Base-by-base conservation (phyloP, 1,140 invertebrate genomes). In the Liolophura sinensis region DNA sequence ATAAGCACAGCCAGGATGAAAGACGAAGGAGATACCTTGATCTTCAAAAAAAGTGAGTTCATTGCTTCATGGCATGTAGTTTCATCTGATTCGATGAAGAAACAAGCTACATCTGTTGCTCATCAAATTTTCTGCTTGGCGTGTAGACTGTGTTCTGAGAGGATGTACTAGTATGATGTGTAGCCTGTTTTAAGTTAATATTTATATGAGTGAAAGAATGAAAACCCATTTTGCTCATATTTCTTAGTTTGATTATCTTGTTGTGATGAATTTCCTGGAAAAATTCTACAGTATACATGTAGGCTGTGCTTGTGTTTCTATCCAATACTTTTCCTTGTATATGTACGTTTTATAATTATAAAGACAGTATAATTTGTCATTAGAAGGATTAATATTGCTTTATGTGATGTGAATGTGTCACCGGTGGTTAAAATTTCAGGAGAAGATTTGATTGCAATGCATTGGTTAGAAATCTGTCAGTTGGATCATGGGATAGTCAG, bases 391-490 rank as follows among this genome's bases (percentile, higher is more conserved):
- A n/a, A 50, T 18, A 62, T 62, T 49, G 1, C 20, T 3, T 51
- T 20, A 31, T 20, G 18, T 18, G n/a, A 22, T 49, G 25, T 16
- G 11, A 1, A 49, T 49, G 18, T 22, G 11, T 12, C 4, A 47
- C 18, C 27, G 24, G 1, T 66, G 9, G 54, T 51, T 20, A 54
- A 12, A 51, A 55, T 62, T 75, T 61, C 62, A 82, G 78, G 55
- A 77, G 74, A 46, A 72, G 83, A 24, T 84, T 80, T 76, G 81
- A 85, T 71, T 85, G 69, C 58, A 40, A 78, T 18, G 77, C 69
- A 27, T 79, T 81, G 73, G 74, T 77, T 18, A 72, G 85, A 31
- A 72, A 70, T 18, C 67, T 86, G 52, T 74, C 80, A 16, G 78
- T 77, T 9, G 73, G 71, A 48, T 57, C 69, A 49, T 84, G 80